Percentiles rank a stretch among this genome's conserved stretches.
Evolutionary conservation across 2,113 vertebrate species (phyloP).

Genomic region (Suricata suricatta): DNA sequence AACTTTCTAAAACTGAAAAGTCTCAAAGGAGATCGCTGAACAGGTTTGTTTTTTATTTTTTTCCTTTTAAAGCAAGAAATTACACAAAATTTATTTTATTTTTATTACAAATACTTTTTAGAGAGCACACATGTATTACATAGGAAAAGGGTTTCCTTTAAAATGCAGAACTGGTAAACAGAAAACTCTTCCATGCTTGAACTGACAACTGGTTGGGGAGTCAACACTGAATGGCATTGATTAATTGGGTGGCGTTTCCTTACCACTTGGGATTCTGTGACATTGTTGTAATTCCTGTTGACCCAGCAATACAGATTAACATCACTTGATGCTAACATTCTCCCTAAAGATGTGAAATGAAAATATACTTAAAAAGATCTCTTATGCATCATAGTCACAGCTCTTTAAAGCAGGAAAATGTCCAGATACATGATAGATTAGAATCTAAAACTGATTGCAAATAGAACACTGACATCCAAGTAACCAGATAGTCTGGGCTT

Average conservation of each 20-base stretch:
- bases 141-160: neutral
- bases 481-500: constrained; percentile 50
- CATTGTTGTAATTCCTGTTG: neutral
- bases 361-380: constrained; percentile 3
- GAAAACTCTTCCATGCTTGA: neutral
- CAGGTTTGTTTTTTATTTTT: neutral
- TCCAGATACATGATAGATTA: constrained; percentile 20
- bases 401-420: constrained; percentile 59
- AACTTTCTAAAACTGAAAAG: constrained; percentile 24
- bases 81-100: constrained; percentile 5
- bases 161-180: neutral
- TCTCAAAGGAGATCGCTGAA: neutral
- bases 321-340: constrained; percentile 40
- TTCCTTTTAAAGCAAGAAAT: constrained; percentile 28
- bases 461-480: constrained; percentile 33
- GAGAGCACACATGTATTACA: constrained; percentile 5
- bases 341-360: constrained; percentile 43
- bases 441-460: constrained; percentile 49
- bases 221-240: neutral
- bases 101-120: neutral
- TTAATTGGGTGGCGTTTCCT: neutral
- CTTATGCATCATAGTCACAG: neutral
- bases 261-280: neutral
- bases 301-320: neutral
- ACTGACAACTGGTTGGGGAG: neutral